These are phyloP conservation scores for Apamea anceps DNA, from an alignment of 2,888 invertebrate species.

Conservation along the genomic window DNA sequence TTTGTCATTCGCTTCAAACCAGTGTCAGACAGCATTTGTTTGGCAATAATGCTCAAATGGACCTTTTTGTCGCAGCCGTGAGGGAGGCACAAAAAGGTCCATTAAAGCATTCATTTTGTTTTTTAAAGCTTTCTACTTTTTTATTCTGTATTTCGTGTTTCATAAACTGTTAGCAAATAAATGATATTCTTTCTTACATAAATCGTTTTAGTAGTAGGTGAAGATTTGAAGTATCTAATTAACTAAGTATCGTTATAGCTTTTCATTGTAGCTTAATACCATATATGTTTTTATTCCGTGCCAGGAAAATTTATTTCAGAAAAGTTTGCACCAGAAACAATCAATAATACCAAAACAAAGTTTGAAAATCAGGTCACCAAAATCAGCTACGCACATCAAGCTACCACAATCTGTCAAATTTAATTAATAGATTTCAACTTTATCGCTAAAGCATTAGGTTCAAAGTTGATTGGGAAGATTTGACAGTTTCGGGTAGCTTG, in stretches of 20 bases:
- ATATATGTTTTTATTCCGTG: background rate
- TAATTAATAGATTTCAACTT: no score
- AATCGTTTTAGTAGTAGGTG: background rate
- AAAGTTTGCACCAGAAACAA: background rate
- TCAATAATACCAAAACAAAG: no score
- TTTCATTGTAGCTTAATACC: background rate
- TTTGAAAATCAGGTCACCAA: background rate
- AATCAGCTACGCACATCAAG: background rate
- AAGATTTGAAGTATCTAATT: background rate
- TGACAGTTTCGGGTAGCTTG: no score
- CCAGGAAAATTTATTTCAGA: background rate
- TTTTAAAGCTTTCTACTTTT: background rate
- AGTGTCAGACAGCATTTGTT: no score
- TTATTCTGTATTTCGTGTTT: background rate
- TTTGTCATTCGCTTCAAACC: background rate
- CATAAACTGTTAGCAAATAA: no score
- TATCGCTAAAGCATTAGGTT: no score
- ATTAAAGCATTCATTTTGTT: no score
- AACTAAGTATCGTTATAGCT: background rate
- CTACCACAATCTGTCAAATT: no score
- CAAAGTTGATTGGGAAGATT: no score
- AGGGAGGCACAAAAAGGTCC: background rate
- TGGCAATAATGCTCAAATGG: background rate
- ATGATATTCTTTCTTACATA: background rate
- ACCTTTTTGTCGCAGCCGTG: no score